These are phyloP conservation scores for Linurgus olivaceus DNA, from an alignment of 2,797 vertebrate genomes.

Conservation along the genomic window DNA sequence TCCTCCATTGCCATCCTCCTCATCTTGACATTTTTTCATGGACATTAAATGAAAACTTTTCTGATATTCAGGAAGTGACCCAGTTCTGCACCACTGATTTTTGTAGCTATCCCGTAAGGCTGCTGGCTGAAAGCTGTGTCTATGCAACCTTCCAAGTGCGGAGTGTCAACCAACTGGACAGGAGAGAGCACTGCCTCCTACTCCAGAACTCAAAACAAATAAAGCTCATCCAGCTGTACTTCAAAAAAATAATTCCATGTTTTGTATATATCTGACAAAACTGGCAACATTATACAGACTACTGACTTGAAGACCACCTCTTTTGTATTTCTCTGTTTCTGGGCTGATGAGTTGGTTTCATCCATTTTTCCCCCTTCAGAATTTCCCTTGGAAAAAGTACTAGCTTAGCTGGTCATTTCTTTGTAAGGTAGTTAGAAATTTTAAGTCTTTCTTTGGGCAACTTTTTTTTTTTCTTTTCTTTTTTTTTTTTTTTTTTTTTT, in stretches of 20 bases:
- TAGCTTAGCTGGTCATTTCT: constrained; percentile 89
- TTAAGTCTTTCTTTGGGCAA: constrained; percentile 86
- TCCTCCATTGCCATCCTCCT: constrained; percentile 92
- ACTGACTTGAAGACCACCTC: constrained; percentile 93
- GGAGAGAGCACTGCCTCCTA: constrained; percentile 83
- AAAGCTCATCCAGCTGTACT: constrained; percentile 88
- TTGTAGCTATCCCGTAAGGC: constrained; percentile 95
- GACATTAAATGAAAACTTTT: constrained; percentile 85
- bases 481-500: constrained; percentile 76
- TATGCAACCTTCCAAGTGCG: constrained; percentile 97
- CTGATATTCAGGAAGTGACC: constrained; percentile 98
- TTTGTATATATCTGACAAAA: constrained; percentile 96
- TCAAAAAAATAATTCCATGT: constrained; percentile 82
- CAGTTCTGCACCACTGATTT: constrained; percentile 91
- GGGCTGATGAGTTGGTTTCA: constrained; percentile 84
- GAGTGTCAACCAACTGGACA: constrained; percentile 86
- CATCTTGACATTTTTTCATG: constrained; percentile 92
- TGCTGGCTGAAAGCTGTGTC: constrained; percentile 98
- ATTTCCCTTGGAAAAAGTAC: constrained; percentile 81
- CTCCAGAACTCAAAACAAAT: constrained; percentile 83
- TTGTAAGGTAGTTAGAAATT: constrained; percentile 90
- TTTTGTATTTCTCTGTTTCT: constrained; percentile 86
- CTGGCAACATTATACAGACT: constrained; percentile 93
- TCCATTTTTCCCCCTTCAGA: constrained; percentile 73
- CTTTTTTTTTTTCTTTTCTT: constrained; percentile 70